Evolutionary conservation across 2,888 invertebrate species (phyloP), one percentile per base, ranked within the genome.

Genomic region (Lepidochrysops patricia): DNA sequence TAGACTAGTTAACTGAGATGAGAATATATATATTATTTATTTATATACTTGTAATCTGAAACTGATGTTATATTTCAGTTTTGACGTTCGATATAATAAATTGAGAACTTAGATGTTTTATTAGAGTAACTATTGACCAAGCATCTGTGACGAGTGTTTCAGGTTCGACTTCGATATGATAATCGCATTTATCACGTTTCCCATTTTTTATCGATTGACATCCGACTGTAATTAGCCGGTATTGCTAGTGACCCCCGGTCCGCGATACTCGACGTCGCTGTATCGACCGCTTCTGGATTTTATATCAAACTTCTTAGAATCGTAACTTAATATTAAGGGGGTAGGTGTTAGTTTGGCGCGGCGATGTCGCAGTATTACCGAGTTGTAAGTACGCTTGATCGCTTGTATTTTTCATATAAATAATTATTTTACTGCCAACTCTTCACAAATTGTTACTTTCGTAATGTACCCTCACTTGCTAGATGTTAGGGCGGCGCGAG

Each of bases 1-100:
- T 82, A 83, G 79, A 80, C 77, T 78, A 50, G 72, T 84, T 81
- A 81, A 80, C 83, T 87, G 84, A 87, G 82, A 87, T 85, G 82
- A 76, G 82, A 71, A 82, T 54, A 79, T 78, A 73, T 67, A 71
- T 73, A 65, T 73, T 66, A 80, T 79, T 81, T 80, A 82, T 77
- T 76, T 80, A 80, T 77, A 76, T 74, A 72, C 75, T 68, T 72
- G 71, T 74, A 70, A 64, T 61, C 60, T 19, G 73, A 66, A 68
- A 68, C 64, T 77, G 68, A 72, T 70, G 65, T 80, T 80, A 74
- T 80, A 79, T 82, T 82, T 79, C 80, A 75, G 77, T 83, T 79
- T 74, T 77, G 81, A 78, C 81, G 79, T 81, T 80, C 80, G 78
- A 80, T 76, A 78, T 83, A 74, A 72, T 66, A 72, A 70, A 69